A percentile compares a stretch with the other conserved stretches of the same genome.
phyloP scores from a whole-genome alignment of 2,888 invertebrate genomes.

The Priocnemis perturbator region DNA sequence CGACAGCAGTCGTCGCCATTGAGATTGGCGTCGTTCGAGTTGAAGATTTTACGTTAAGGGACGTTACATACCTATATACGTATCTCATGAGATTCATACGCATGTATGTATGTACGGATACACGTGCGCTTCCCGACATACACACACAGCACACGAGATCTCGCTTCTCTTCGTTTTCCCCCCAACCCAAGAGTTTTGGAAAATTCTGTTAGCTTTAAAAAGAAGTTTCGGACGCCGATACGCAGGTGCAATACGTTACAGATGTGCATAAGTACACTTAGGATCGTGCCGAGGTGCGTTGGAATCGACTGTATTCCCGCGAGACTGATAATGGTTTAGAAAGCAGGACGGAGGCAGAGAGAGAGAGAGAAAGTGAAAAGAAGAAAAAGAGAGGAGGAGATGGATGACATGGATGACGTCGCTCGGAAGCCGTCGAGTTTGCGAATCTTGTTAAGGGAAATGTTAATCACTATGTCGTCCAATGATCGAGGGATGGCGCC shows the following conservation, averaged over 20 bases:
- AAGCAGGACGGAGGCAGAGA: not conserved
- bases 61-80: no score
- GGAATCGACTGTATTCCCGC: conserved; percentile 32
- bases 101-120: not conserved
- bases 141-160: conserved; percentile 35
- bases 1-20: no score
- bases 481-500: no score
- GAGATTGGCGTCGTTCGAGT: no score
- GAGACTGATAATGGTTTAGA: no score
- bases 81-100: no score
- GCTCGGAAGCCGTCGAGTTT: conserved; percentile 12
- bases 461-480: no score
- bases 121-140: conserved; percentile 13
- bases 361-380: not conserved
- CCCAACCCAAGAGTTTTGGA: conserved; percentile 19
- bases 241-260: conserved; percentile 61
- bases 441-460: no score
- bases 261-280: conserved; percentile 57
- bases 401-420: conserved; percentile 8
- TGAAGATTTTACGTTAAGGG: no score
- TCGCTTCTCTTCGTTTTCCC: conserved; percentile 35
- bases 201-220: no score
- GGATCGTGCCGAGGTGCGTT: conserved; percentile 51
- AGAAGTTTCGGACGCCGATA: conserved; percentile 45
- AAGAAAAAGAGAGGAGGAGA: no score